Base-by-base conservation (phyloP, 2,113 vertebrate species). In the Talpa occidentalis region DNA sequence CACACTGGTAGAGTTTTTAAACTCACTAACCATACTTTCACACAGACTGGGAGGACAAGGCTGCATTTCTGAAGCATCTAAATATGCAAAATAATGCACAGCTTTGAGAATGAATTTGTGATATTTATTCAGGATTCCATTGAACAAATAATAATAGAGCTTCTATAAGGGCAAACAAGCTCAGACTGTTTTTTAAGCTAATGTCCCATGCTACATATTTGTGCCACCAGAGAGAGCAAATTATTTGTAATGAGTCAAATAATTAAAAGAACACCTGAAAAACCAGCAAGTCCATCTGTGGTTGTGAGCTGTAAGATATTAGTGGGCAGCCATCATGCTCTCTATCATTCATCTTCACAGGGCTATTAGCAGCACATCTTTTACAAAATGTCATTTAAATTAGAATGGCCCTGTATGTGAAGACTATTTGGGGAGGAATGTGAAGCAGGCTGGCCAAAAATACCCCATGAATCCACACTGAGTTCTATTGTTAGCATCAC, bases 91-190 rank as follows among this genome's bases (percentile, higher is more conserved):
- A 56, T 56, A 56, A 22, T 56, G 5, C 21, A 19, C 6, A 22
- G 5, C 54, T 56, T 81, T 12, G 19, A 52, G 49, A 89, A 69
- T 44, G 26, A 74, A 62, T 76, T 35, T 82, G 42, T 67, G 60
- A 49, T 30, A 80, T 91, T 73, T 77, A 84, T 47, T 91, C 47
- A 74, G 90, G 85, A 64, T 79, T 64, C n/a, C n/a, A 85, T 35
- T 90, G 47, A 52, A 78, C 47, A 72, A 70, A 82, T 59, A 94
- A 94, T 77, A 54, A 77, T 19, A 73, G 21, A 69, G 21, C n/a
- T 81, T 64, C 32, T 26, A n/a, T 1, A 78, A 42, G 24, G 77
- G 8, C 49, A 56, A 90, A 91, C 69, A 93, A 88, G 44, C 49
- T 37, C 42, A 17, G 22, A 30, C 10, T 66, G 35, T 5, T 91